phyloP scores from a whole-genome alignment of 2,888 invertebrate genomes.

The Balanococcus diminutus region DNA sequence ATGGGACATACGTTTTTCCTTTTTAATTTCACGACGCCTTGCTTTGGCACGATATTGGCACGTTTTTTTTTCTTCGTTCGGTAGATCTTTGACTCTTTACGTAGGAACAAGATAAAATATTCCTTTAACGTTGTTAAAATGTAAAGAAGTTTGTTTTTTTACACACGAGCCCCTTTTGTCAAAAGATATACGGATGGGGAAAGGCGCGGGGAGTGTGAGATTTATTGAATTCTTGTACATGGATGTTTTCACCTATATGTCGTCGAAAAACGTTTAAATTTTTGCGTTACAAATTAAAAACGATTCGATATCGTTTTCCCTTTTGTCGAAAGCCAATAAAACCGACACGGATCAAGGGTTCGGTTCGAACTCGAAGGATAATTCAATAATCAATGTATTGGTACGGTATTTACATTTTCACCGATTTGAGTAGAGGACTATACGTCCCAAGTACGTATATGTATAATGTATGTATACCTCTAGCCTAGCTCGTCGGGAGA shows the following conservation, averaged over 20 bases:
- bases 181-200: background rate
- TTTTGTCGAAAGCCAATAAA: constrained; percentile 6
- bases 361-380: constrained; percentile 30
- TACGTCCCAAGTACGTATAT: background rate
- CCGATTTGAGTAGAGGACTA: no score
- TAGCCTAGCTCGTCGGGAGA: background rate
- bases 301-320: constrained; percentile 16
- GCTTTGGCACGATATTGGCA: constrained; percentile 53
- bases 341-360: constrained; percentile 16
- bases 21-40: constrained; percentile 50
- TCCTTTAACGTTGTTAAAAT: constrained; percentile 41
- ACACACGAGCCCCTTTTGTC: background rate
- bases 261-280: constrained; percentile 26
- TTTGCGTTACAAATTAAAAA: constrained; percentile 15
- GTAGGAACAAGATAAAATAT: constrained; percentile 36
- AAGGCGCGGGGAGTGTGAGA: background rate
- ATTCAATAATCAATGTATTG: constrained; percentile 9
- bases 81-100: background rate
- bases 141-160: constrained; percentile 34
- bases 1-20: constrained; percentile 42
- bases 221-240: constrained; percentile 42
- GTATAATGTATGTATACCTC: background rate
- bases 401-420: background rate
- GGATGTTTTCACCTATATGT: constrained; percentile 38
- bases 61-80: constrained; percentile 37